Percentiles rank a stretch among this genome's conserved stretches.
These are phyloP conservation scores for Plectropomus leopardus DNA, from an alignment of 2,113 vertebrate genomes.

Conservation along the genomic window DNA sequence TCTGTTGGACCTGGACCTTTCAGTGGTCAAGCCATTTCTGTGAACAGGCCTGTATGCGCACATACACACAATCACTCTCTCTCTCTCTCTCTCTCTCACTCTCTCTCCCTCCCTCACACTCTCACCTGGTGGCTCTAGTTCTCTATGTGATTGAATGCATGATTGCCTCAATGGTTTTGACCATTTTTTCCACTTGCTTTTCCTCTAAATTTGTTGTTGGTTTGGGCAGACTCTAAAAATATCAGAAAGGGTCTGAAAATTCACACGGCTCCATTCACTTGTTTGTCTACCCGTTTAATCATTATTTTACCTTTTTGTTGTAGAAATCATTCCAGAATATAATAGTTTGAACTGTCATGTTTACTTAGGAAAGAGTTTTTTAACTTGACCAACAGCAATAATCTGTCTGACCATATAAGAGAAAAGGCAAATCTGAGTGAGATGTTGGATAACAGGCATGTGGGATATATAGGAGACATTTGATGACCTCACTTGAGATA, in stretches of 20 bases:
- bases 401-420: background rate
- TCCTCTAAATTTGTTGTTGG: background rate
- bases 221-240: conserved; percentile 11
- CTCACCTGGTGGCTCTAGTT: background rate
- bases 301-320: background rate
- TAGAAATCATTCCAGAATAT: background rate
- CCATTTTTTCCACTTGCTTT: background rate
- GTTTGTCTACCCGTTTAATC: conserved; percentile 1
- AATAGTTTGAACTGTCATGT: background rate
- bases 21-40: too few species aligned
- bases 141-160: background rate
- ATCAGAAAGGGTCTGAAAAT: background rate
- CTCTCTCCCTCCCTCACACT: background rate
- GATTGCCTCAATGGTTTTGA: background rate
- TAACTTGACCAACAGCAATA: background rate
- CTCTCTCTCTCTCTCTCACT: background rate
- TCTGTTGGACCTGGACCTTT: too few species aligned
- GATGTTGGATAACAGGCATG: background rate
- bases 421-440: background rate
- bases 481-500: background rate
- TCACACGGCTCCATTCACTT: background rate
- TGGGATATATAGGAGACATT: background rate
- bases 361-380: conserved; percentile 7
- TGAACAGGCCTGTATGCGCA: too few species aligned
- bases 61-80: background rate